Base-by-base conservation (phyloP, 2,888 invertebrate species). In the Geophilus truncorum region DNA sequence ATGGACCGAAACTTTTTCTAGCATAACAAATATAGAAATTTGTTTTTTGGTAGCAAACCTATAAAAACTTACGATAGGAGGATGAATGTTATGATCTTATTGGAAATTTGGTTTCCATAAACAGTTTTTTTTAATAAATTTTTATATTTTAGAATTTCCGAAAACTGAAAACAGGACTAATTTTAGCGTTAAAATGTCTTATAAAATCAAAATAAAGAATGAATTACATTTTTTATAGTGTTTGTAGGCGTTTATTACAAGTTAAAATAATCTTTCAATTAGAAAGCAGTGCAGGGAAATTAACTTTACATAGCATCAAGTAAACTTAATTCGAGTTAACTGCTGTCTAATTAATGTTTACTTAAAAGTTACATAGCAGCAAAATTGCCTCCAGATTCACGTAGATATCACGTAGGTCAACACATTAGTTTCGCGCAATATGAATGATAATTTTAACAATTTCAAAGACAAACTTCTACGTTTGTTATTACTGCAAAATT, bases 41-140 rank as follows among this genome's bases (percentile, higher is more conserved):
- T 70, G 70, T 25, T 70, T 25, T 25, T 70, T 0, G 28, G 28
- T 57, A 21, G 77, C 28, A 34, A 77, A 3, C 18, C 0, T 4
- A 77, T 34, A 78, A 45, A 30, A 70, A 25, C 25, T 25, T 70
- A 18, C 18, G 45, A 28, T 25, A n/a, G 25, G 18, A n/a, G 18
- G 9, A n/a, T 12, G 9, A 70, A 25, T 21, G 57, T 62, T 62
- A 21, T 10, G 57, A 62, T 18, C 21, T 1, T 70, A 70, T 25
- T 70, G 70, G 28, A 70, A 21, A 70, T 70, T 70, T 28, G 3
- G 70, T 70, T 70, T 70, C 70, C 25, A 70, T 70, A 70, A 70
- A 70, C 25, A 15, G 18, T 51, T 51, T 51, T 51, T 51, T 4
- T 3, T 51, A 51, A 51, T 4, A 18, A 18, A 51, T 2, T 18